Base-by-base conservation (phyloP, 2,888 invertebrate genomes). In the Ctena decussata region DNA sequence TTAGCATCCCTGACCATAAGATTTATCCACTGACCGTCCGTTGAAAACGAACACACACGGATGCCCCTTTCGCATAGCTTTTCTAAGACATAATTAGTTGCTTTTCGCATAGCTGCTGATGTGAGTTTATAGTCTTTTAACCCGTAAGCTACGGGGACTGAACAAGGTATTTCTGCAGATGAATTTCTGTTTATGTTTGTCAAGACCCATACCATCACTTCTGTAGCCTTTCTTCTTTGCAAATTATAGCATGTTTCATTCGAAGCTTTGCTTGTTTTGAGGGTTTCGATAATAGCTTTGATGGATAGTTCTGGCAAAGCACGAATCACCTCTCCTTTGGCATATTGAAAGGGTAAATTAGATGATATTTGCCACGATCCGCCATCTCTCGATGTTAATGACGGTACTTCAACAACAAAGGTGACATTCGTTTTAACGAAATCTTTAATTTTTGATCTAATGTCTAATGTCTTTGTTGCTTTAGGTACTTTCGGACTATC, bases 71-170 rank as follows among this genome's bases (percentile, higher is more conserved):
- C 46, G 30, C 0, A n/a, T 72, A 80, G 80, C n/a, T 72, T 41
- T 44, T 30, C 12, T 11, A 85, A 27, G 6, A 85, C 74, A 57
- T 46, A 49, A 18, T 85, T 60, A 6, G 35, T 49, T 57, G 75
- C 70, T 11, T 72, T 39, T 27, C 85, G 69, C 1, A 84, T 21
- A 21, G 32, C 24, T 1, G 8, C 30, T 15, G 73, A 30, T 39
- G 80, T 41, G 5, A 85, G 44, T 32, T 71, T 85, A 46, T 85
- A 84, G n/a, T 75, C 80, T 49, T 84, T 84, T 18, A 80, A 32
- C 21, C 80, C 84, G 46, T 77, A 84, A n/a, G 80, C 84, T 0
- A 84, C 69, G 2, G 76, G 75, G 5, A 69, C 3, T 5, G 69
- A 69, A 21, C 77, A 49, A 1, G 76, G 73, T 46, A 41, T 37